Evolutionary conservation across 2,113 vertebrate species (phyloP).

Genomic region (Nothoprocta pentlandii): DNA sequence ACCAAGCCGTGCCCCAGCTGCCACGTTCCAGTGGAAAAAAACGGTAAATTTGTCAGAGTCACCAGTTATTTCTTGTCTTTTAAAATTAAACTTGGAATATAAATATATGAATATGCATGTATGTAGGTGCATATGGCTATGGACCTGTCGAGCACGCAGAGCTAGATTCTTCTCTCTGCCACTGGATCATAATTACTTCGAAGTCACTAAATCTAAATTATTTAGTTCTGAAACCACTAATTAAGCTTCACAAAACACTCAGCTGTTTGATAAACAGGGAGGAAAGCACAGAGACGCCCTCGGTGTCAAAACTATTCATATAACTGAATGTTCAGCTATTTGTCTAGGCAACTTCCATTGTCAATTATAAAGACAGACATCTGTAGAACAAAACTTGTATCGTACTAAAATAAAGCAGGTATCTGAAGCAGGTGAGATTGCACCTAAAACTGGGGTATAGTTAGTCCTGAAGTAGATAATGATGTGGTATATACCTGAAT

Average conservation of each 20-base stretch:
- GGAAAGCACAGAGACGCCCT: neutral
- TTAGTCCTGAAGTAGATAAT: neutral
- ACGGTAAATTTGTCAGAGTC: constrained; percentile 75
- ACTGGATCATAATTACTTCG: neutral
- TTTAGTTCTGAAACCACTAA: neutral
- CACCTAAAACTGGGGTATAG: neutral
- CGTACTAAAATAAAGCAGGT: rapidly evolving
- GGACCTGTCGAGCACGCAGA: neutral
- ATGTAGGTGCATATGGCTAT: neutral
- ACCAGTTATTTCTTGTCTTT: neutral
- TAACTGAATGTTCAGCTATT: neutral
- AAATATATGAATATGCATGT: neutral
- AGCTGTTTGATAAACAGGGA: neutral
- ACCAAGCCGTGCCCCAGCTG: constrained; percentile 90
- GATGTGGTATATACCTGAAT: neutral
- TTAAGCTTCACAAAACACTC: neutral
- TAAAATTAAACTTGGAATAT: neutral
- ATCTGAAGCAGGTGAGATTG: neutral
- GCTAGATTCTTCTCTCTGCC: neutral
- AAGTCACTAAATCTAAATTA: neutral
- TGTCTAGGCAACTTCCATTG: neutral
- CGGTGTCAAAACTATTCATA: neutral
- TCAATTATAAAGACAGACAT: neutral
- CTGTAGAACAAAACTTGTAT: neutral
- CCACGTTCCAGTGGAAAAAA: constrained; percentile 88